These are phyloP conservation scores for Nebria salina DNA, from an alignment of 2,888 invertebrate species.

Conservation along the genomic window DNA sequence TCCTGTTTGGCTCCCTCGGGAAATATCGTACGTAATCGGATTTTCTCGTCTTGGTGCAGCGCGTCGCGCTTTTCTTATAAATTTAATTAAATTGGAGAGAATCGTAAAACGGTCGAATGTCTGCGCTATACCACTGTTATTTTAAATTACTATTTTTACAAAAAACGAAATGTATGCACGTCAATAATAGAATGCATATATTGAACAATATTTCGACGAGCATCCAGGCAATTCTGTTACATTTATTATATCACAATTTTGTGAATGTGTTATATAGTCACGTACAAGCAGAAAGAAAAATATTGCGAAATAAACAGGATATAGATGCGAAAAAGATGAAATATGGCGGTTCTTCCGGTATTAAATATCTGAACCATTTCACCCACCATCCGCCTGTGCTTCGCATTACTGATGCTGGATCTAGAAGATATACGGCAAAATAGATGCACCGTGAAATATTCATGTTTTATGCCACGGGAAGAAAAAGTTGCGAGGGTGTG, in stretches of 20 bases:
- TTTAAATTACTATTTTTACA: constrained; percentile 36
- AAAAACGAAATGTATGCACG: not conserved
- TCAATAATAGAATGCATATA: too few relatives aligned
- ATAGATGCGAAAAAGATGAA: constrained; percentile 24
- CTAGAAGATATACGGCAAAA: constrained; percentile 20
- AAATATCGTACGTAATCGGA: constrained; percentile 46
- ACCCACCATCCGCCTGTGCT: not conserved
- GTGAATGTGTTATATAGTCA: not conserved
- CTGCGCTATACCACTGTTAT: constrained; percentile 26
- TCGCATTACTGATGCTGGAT: not conserved
- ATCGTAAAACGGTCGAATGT: constrained; percentile 49
- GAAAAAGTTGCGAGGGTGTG: constrained; percentile 11
- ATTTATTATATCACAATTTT: not conserved
- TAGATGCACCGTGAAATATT: constrained; percentile 40
- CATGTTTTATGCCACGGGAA: constrained; percentile 33
- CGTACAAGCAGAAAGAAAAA: not conserved
- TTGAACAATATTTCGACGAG: too few relatives aligned
- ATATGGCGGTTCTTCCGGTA: constrained; percentile 24
- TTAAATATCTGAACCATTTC: constrained; percentile 25
- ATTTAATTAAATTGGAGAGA: constrained; percentile 54
- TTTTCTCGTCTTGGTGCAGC: constrained; percentile 30
- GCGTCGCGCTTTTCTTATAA: constrained; percentile 50
- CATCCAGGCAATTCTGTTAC: not conserved
- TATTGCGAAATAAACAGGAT: constrained; percentile 3
- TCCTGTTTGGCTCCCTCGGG: constrained; percentile 40